Conservation (phyloP, 2,113 vertebrate genomes). For the Apeltes quadracus region DNA sequence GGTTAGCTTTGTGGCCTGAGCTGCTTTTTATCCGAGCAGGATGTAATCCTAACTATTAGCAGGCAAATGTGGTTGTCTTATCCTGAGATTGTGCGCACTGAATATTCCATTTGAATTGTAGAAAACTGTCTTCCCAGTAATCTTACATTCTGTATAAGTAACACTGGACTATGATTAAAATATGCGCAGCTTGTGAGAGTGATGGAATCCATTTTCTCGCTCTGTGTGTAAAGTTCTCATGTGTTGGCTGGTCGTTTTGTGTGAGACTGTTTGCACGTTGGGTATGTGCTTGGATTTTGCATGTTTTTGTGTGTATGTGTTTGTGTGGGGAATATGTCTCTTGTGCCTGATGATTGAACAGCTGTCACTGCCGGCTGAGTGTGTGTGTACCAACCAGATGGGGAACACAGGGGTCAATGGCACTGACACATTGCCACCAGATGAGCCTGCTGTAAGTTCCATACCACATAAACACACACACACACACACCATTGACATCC, state of each 20-base stretch:
- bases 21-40: constrained; percentile 2
- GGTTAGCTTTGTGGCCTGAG: constrained; percentile 1
- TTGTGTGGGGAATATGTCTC: constrained; percentile 13
- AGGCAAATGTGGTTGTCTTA: background rate
- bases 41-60: constrained; percentile 19
- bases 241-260: constrained; percentile 19
- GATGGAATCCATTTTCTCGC: constrained; percentile 40
- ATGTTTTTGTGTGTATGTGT: background rate
- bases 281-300: constrained; percentile 30
- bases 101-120: constrained; percentile 22
- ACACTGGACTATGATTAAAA: constrained; percentile 41
- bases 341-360: constrained; percentile 72
- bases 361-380: constrained; percentile 73
- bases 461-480: constrained; percentile 39
- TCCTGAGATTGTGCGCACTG: background rate
- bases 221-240: constrained; percentile 15
- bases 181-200: constrained; percentile 37
- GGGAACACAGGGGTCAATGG: constrained; percentile 77
- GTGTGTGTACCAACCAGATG: constrained; percentile 76
- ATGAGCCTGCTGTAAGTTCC: constrained; percentile 67
- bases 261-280: constrained; percentile 5
- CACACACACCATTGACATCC: constrained; percentile 6
- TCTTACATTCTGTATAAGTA: constrained; percentile 12
- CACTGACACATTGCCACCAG: constrained; percentile 75
- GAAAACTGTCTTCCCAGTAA: constrained; percentile 31